Base-by-base conservation (phyloP, 2,888 invertebrate genomes). In the Lasioglossum zephyrum region DNA sequence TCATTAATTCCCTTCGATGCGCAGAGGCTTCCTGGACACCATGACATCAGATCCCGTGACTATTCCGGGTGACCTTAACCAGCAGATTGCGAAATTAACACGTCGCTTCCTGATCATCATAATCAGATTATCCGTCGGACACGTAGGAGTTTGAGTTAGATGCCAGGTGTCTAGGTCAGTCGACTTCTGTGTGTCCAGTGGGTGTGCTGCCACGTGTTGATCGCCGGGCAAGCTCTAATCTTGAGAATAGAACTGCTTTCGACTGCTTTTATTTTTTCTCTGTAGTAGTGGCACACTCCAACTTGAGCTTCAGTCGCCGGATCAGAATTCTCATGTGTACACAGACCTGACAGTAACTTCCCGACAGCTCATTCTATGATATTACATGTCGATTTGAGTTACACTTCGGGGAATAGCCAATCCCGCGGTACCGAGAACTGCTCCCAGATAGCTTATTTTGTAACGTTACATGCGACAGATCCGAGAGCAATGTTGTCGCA, bases 21-120 rank as follows among this genome's bases (percentile, higher is more conserved):
- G 63, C 16, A 9, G 70, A 75, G 26, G 49, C 18, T 69, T 31
- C 57, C 73, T 74, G 66, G 47, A 53, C 41, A n/a, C 39, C 16
- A 16, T 49, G 13, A 18, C 44, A 18, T 49, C 31, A 22, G 18
- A 57, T 60, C 44, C 44, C 47, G n/a, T 76, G 60, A 53, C 60
- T 26, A 47, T 44, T 74, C 79, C 73, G 49, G 75, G n/a, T 85
- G 86, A 85, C 85, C 82, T 87, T 85, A 82, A 85, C 86, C 82
- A 77, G 79, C 74, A 82, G 79, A 85, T 82, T 77, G 79, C 73
- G 80, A 79, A 77, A 83, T 86, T 80, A 82, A 44, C 63, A 77
- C 79, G 77, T 81, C 81, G 70, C 74, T 83, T 83, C 47, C 79
- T 79, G 74, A 76, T 86, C 73, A 78, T 83, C 73, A 77, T 87